Evolutionary conservation across 2,888 invertebrate genomes (phyloP), one percentile per base, ranked within the genome.

Genomic region (Drosophila paracracens): DNA sequence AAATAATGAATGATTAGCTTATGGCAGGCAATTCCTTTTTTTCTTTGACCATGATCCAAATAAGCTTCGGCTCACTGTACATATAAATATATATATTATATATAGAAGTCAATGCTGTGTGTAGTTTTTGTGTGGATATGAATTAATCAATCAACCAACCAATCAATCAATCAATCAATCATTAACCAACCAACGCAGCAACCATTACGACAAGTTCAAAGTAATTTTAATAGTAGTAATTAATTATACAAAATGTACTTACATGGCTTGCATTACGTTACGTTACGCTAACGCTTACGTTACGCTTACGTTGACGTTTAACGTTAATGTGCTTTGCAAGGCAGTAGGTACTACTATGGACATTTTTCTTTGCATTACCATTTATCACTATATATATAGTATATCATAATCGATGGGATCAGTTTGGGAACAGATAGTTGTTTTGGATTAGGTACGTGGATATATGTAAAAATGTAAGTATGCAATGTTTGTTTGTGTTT

Each of bases 151-250:
- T 78, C 88, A 85, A 85, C 66, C 89, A 84, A 83, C 70, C 83
- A 81, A 81, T 63, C 76, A 81, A 86, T 91, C 84, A 91, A 91
- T 88, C 83, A 91, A 92, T 90, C 82, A 79, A 79, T 76, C 77
- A 83, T 91, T 83, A 91, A 91, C 90, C 90, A 89, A 90, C 91
- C 90, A 91, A 92, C 91, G 91, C 90, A 92, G 91, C 92, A 91
- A 91, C 92, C 92, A 91, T 91, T 92, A 92, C 92, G 92, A 91
- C 91, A 92, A 90, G 89, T 91, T 92, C 90, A 92, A 91, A 87
- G 84, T 86, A 86, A 81, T 90, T 88, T 73, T 81, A 89, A 90
- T 46, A 46, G 46, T 87, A 88, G 85, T 84, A 85, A 83, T 72
- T 77, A 88, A 87, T 81, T 88, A 85, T 84, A 79, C 82, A 78